Conservation (phyloP, 2,797 vertebrate species). For the Pampus argenteus region DNA sequence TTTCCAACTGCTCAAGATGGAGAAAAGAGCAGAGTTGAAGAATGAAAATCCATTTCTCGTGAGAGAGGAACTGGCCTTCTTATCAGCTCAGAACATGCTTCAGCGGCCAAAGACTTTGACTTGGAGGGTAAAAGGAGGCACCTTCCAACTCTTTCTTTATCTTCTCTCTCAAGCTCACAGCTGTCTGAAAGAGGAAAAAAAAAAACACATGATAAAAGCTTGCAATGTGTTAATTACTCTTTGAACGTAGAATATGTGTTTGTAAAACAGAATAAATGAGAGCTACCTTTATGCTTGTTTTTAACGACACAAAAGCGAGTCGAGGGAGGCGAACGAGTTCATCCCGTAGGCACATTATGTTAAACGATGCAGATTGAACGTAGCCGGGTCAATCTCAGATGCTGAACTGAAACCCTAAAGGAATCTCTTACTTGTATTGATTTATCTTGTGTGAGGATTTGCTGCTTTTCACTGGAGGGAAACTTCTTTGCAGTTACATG, state of each 20-base stretch:
- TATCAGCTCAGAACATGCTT: conserved; percentile 78
- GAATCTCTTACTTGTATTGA: conserved; percentile 41
- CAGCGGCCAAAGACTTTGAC: conserved; percentile 64
- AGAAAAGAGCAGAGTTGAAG: conserved; percentile 52
- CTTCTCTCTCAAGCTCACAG: conserved; percentile 41
- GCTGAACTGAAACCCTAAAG: conserved; percentile 39
- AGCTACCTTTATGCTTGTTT: conserved; percentile 23
- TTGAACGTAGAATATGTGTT: conserved; percentile 40
- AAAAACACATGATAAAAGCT: conserved; percentile 53
- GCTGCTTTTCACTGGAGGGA: conserved; percentile 11
- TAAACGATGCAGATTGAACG: conserved; percentile 50
- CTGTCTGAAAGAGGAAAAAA: conserved; percentile 38
- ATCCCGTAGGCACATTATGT: conserved; percentile 34
- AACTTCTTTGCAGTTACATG: conserved; percentile 11
- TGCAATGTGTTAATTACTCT: conserved; percentile 49
- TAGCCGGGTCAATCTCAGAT: conserved; percentile 30
- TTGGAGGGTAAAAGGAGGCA: conserved; percentile 67
- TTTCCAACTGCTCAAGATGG: conserved; percentile 52
- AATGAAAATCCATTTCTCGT: conserved; percentile 67
- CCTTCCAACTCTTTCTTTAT: conserved; percentile 35
- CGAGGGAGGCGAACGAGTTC: conserved; percentile 14
- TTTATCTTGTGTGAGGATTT: conserved; percentile 32
- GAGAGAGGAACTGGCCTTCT: conserved; percentile 60
- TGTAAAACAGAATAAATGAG: conserved; percentile 47
- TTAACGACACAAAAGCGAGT: conserved; percentile 30